These are phyloP conservation scores for Distichodus sexfasciatus DNA, from an alignment of 2,797 vertebrate species.

Conservation along the genomic window DNA sequence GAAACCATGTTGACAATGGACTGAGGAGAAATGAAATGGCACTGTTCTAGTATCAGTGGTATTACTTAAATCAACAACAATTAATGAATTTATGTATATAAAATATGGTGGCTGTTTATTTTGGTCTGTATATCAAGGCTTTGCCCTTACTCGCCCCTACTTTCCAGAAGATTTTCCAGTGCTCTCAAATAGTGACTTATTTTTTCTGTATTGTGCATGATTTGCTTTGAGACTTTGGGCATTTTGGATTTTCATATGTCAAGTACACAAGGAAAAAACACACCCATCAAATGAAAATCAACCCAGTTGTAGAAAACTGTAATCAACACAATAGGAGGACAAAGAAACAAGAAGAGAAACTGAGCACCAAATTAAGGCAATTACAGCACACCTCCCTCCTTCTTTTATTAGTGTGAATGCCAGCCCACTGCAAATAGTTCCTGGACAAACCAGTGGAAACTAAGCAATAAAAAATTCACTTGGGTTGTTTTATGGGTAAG, in stretches of 20 bases:
- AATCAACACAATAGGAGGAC: background rate
- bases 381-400: slow-evolving; percentile 17
- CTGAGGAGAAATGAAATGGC: too few relatives aligned
- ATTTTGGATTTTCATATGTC: slow-evolving; percentile 15
- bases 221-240: slow-evolving; percentile 18
- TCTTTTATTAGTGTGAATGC: slow-evolving; percentile 28
- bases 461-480: slow-evolving; percentile 39
- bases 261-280: slow-evolving; percentile 28
- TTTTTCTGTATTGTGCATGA: slow-evolving; percentile 7
- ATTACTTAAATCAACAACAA: too few relatives aligned
- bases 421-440: slow-evolving; percentile 29
- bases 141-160: too few relatives aligned
- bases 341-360: too few relatives aligned
- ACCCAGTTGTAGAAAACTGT: slow-evolving; percentile 14
- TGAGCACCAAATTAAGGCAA: slow-evolving; percentile 24
- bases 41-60: too few relatives aligned
- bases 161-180: too few relatives aligned
- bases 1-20: too few relatives aligned
- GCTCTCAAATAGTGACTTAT: too few relatives aligned
- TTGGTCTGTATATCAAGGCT: too few relatives aligned
- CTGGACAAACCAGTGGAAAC: slow-evolving; percentile 47
- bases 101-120: too few relatives aligned
- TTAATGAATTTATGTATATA: too few relatives aligned
- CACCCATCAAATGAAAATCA: slow-evolving; percentile 34
- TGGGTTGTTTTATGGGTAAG: slow-evolving; percentile 28